These are phyloP conservation scores for Pteromalus puparum DNA, from an alignment of 1,140 invertebrate genomes.

Conservation along the genomic window DNA sequence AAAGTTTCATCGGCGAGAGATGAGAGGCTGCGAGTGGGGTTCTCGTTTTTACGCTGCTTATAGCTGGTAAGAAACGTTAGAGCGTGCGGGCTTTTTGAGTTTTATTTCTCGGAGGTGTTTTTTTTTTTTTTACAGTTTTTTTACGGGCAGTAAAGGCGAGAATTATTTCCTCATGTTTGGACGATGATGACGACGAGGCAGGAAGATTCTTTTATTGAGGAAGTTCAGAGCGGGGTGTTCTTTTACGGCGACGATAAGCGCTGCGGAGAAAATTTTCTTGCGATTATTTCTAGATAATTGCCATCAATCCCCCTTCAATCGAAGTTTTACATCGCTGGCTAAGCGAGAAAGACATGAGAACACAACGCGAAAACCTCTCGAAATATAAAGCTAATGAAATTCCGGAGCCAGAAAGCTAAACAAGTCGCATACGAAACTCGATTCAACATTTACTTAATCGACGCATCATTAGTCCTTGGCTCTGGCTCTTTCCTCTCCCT, in stretches of 20 bases:
- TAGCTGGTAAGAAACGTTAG: conserved; percentile 10
- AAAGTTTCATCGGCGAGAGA: conserved; percentile 51
- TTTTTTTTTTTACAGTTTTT: too few relatives aligned
- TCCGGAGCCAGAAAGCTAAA: not conserved
- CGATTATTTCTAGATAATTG: not conserved
- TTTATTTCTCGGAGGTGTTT: conserved; percentile 25
- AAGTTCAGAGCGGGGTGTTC: not conserved
- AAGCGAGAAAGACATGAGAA: too few relatives aligned
- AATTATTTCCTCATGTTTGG: conserved; percentile 21
- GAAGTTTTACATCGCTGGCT: not conserved
- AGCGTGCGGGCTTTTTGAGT: not conserved
- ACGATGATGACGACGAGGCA: not conserved
- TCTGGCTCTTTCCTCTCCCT: not conserved
- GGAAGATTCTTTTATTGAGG: conserved; percentile 1
- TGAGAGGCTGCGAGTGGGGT: not conserved
- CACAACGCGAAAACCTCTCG: not conserved
- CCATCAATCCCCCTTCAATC: not conserved
- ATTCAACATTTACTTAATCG: conserved; percentile 49
- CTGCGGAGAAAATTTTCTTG: not conserved
- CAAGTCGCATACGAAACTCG: not conserved
- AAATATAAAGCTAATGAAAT: conserved; percentile 8
- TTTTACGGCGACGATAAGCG: not conserved
- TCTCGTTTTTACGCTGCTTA: not conserved
- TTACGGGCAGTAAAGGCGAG: conserved; percentile 16
- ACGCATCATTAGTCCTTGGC: conserved; percentile 44